Percentiles rank a stretch among this genome's conserved stretches.
Conservation (phyloP, 92 coral and sea anemone genomes). For the Parazoanthus darwini region DNA sequence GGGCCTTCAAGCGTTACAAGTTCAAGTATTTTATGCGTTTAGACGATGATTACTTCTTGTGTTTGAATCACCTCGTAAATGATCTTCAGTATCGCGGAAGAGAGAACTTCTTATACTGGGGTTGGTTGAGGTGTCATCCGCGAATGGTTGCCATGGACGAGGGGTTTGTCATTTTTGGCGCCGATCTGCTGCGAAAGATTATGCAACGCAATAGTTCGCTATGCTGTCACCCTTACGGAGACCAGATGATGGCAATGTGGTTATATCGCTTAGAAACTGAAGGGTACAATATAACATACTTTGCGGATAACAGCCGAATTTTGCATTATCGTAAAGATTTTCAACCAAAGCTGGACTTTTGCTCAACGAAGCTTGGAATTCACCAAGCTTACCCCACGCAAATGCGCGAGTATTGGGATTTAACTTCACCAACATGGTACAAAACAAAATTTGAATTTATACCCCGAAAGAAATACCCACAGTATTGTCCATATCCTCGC, state of each 20-base stretch:
- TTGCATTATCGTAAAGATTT: constrained; percentile 32
- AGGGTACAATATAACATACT: constrained; percentile 49
- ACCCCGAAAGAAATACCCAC: constrained; percentile 40
- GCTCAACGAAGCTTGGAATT: constrained; percentile 49
- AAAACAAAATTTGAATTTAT: constrained; percentile 16
- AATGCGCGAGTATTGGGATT: constrained; percentile 52
- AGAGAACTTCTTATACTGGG: constrained; percentile 62
- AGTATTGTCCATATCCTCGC: constrained; percentile 46
- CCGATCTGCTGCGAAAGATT: constrained; percentile 53
- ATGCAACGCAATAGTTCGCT: constrained; percentile 56
- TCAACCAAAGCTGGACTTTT: constrained; percentile 21
- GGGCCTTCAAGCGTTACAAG: constrained; percentile 58
- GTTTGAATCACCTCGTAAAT: constrained; percentile 55
- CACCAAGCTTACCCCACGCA: constrained; percentile 62
- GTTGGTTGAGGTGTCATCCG: constrained; percentile 49
- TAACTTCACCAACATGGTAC: constrained; percentile 54
- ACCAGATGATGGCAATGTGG: constrained; percentile 69
- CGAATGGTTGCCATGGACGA: constrained; percentile 73
- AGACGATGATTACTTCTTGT: constrained; percentile 71
- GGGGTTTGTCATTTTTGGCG: constrained; percentile 50
- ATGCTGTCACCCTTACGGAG: constrained; percentile 60
- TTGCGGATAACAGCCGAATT: constrained; percentile 57
- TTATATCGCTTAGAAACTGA: constrained; percentile 53
- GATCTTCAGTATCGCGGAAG: constrained; percentile 52
- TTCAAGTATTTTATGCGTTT: constrained; percentile 54